Percentiles rank a stretch among this genome's conserved stretches.
These are phyloP conservation scores for Sarcophilus harrisii DNA, from an alignment of 2,797 vertebrate species.

Conservation along the genomic window DNA sequence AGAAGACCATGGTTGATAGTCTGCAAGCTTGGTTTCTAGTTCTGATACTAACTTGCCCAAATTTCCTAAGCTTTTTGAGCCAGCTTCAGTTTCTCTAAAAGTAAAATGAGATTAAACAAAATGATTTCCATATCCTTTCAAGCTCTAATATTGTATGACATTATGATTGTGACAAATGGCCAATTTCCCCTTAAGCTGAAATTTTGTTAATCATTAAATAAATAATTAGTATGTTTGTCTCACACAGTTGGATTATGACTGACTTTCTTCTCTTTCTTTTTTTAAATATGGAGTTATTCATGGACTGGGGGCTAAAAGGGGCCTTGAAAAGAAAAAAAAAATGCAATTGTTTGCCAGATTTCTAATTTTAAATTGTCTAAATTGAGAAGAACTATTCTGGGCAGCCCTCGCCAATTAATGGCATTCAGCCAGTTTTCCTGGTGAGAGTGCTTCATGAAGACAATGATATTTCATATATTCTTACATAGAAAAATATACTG, in stretches of 20 bases:
- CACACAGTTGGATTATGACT: not conserved
- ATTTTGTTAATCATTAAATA: not conserved
- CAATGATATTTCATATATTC: not conserved
- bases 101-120: not conserved
- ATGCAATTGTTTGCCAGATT: not conserved
- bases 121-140: not conserved
- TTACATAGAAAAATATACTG: not conserved
- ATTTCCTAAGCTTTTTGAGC: not conserved
- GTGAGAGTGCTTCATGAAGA: not conserved
- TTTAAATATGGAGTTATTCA: slow-evolving; percentile 5
- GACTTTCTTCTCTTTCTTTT: slow-evolving; percentile 6
- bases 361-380: not conserved
- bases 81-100: not conserved
- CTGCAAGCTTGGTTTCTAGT: not conserved
- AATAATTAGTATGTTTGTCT: not conserved
- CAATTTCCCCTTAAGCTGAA: not conserved
- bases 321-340: slow-evolving; percentile 3
- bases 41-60: not conserved
- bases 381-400: not conserved
- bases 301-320: slow-evolving; percentile 28
- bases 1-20: not conserved
- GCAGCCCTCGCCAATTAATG: not conserved
- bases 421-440: not conserved
- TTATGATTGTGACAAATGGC: not conserved
- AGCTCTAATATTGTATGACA: slow-evolving; percentile 11